These are phyloP conservation scores for Lytechinus pictus DNA, from an alignment of 35 echinoderm and acorn worm species.

Conservation along the genomic window DNA sequence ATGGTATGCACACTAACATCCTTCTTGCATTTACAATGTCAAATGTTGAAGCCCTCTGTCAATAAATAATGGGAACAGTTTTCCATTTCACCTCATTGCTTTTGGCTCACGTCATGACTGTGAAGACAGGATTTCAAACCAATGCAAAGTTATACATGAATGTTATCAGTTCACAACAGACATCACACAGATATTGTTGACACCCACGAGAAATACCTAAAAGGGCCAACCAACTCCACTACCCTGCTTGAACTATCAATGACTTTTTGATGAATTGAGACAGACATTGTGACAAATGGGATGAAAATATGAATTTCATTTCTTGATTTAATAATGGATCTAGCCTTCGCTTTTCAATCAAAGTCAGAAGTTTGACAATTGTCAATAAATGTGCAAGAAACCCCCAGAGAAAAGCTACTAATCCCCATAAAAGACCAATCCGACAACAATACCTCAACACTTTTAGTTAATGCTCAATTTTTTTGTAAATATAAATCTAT, in stretches of 20 bases:
- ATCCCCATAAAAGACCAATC: background rate
- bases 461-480: background rate
- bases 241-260: background rate
- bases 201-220: background rate
- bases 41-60: background rate
- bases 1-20: too few relatives aligned
- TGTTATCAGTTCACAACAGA: background rate
- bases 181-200: background rate
- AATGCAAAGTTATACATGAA: background rate
- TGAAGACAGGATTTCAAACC: background rate
- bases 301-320: background rate
- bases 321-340: background rate
- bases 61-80: background rate
- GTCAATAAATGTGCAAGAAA: background rate
- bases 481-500: too few relatives aligned
- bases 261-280: background rate
- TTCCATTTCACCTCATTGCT: background rate
- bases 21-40: background rate
- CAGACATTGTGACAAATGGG: background rate
- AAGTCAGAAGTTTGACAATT: background rate
- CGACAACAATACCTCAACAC: background rate
- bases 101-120: background rate
- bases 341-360: background rate
- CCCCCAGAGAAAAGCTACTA: background rate
- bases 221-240: background rate